Base-by-base conservation (phyloP, 2,888 invertebrate species). In the Chymomyza caudatula region DNA sequence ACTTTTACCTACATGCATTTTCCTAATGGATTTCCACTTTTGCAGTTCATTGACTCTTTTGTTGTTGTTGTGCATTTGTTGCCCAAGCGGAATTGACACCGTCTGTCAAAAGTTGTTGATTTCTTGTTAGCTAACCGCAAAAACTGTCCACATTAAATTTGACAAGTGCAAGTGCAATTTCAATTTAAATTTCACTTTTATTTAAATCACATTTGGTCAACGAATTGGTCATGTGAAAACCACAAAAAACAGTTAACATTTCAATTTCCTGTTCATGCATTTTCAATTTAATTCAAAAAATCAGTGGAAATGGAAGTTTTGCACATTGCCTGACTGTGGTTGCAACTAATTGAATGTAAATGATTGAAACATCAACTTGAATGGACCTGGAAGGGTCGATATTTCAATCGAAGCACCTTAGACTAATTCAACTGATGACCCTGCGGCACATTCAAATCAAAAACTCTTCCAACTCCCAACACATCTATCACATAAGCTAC, bases 221-320 rank as follows among this genome's bases (percentile, higher is more conserved):
- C 29, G 29, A 37, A 11, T 37, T 11, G 29, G 29, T 37, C 29
- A 37, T 37, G 29, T 37, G 47, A n/a, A 19, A 60, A 73, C 78
- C 76, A 53, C 76, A 76, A 60, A 69, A 55, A 60, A 57, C 74
- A 62, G 62, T 71, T 67, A 69, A 76, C 62, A 65, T 53, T 71
- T 67, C 70, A 68, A 74, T 61, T 77, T 72, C 63, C 71, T 37
- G 29, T 37, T 11, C 29, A 62, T 60, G 51, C 49, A 57, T 69
- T 69, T 69, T 69, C 69, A 69, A 69, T 69, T 69, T 37, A 37
- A 37, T 11, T 37, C 11, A 11, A 37, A 37, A 37, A 11, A 3
- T 11, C 3, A 37, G 11, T 37, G 2, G 11, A 37, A 37, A 8
- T 37, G 29, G 29, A 3, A 11, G 11, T 8, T 37, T 37, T 37